A percentile compares a stretch with the other conserved stretches of the same genome.
Evolutionary conservation across 2,797 vertebrate genomes (phyloP).

Genomic region (Squalus acanthias): DNA sequence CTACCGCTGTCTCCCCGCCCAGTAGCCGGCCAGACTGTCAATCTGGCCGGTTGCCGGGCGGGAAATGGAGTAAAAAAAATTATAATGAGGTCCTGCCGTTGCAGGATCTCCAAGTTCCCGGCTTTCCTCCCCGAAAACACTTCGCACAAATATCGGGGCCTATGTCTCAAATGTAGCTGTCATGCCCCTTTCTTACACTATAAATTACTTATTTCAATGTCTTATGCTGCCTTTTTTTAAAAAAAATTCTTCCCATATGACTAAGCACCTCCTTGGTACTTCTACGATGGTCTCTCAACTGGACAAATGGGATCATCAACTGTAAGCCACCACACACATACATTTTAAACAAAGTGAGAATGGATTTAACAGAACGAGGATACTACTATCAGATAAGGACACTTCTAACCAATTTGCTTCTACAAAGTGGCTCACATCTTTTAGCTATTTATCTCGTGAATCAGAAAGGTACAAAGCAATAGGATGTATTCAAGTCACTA

Average conservation of each 20-base stretch:
- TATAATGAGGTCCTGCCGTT: not conserved
- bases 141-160: too few relatives aligned
- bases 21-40: not conserved
- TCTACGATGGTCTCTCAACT: not conserved
- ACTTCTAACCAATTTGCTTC: not conserved
- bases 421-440: not conserved
- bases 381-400: not conserved
- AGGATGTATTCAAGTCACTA: not conserved
- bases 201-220: too few relatives aligned
- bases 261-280: not conserved
- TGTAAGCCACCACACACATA: not conserved
- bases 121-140: too few relatives aligned
- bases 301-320: not conserved
- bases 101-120: too few relatives aligned
- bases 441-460: too few relatives aligned
- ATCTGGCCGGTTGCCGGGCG: not conserved
- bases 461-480: not conserved
- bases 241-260: not conserved
- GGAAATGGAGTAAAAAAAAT: not conserved
- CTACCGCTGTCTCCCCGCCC: not conserved
- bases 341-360: not conserved
- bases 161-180: not conserved
- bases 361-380: not conserved
- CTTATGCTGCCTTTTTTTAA: not conserved
- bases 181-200: not conserved